Evolutionary conservation across 2,888 invertebrate genomes (phyloP), one percentile per base, ranked within the genome.

Genomic region (Erannis defoliaria): DNA sequence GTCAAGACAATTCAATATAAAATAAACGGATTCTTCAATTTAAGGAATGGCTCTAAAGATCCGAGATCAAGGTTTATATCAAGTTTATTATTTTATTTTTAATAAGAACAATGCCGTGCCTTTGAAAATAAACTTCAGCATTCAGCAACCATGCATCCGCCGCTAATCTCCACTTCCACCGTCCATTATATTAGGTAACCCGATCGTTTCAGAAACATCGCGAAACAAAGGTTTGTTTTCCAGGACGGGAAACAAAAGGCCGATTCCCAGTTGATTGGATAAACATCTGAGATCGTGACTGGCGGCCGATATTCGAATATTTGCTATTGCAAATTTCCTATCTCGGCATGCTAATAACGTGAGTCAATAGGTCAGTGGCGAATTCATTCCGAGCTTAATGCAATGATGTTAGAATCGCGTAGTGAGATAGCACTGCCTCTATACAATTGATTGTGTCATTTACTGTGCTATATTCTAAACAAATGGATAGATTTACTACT

Each of bases 311-410:
- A 78, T 73, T 73, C 55, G 58, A 62, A 77, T 76, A 76, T 75
- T 76, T 72, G 75, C 78, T 77, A 78, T 78, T 81, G 77, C 75
- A 71, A 80, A 80, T 79, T 76, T 78, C 74, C 77, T 78, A 76
- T 68, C 71, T 64, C 64, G 64, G 71, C 78, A 79, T 76, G 77
- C 78, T 76, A 84, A 80, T 78, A 75, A 73, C 75, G 72, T 71
- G 66, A 72, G 64, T 71, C 69, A 71, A 80, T 76, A 78, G 74
- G 76, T 75, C 72, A 81, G 72, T 73, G 70, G 71, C 63, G 73
- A 74, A 76, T 76, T 75, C 71, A 71, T 75, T 73, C 46, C 53
- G 60, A 23, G 40, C 40, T 40, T 29, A 29, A 38, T 40, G 40
- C 51, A 38, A 40, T 38, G 29, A 40, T 40, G 51, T 26, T 51